A percentile compares a stretch with the other conserved stretches of the same genome.
phyloP scores from a whole-genome alignment of 1,140 invertebrate genomes.

The Holcopasites calliopsidis region DNA sequence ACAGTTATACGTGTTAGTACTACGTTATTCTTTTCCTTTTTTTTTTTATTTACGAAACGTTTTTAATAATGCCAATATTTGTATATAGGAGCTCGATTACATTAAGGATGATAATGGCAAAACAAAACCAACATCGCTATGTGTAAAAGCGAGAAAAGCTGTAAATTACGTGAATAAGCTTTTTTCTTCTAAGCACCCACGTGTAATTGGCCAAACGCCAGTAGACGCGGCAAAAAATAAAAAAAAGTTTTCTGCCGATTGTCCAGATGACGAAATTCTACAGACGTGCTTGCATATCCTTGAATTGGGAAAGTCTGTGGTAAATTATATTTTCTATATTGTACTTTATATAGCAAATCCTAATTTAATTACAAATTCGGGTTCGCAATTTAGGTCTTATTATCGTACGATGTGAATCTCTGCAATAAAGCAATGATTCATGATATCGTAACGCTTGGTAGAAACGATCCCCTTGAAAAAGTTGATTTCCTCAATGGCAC shows the following conservation, averaged over 20 bases:
- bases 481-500: slow-evolving; percentile 61
- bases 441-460: slow-evolving; percentile 65
- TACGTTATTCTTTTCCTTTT: slow-evolving; percentile 1
- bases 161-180: slow-evolving; percentile 71
- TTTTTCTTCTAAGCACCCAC: slow-evolving; percentile 72
- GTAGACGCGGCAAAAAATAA: slow-evolving; percentile 70
- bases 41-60: background rate
- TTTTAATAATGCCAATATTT: slow-evolving; percentile 12
- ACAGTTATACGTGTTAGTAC: slow-evolving; percentile 74
- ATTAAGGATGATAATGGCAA: slow-evolving; percentile 71
- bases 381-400: slow-evolving; percentile 65
- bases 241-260: slow-evolving; percentile 65
- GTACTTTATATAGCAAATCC: background rate
- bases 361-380: background rate
- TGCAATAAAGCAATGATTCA: slow-evolving; percentile 76
- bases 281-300: slow-evolving; percentile 76
- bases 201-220: slow-evolving; percentile 72
- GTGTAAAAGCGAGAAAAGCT: slow-evolving; percentile 67
- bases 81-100: slow-evolving; percentile 73
- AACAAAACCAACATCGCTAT: slow-evolving; percentile 55
- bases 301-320: slow-evolving; percentile 61
- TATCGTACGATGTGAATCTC: slow-evolving; percentile 77
- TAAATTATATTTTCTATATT: slow-evolving; percentile 30
- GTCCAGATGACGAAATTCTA: slow-evolving; percentile 76
- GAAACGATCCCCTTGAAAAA: slow-evolving; percentile 69